Evolutionary conservation across 2,888 invertebrate genomes (phyloP), one percentile per base, ranked within the genome.

Genomic region (Pollenia amentaria): DNA sequence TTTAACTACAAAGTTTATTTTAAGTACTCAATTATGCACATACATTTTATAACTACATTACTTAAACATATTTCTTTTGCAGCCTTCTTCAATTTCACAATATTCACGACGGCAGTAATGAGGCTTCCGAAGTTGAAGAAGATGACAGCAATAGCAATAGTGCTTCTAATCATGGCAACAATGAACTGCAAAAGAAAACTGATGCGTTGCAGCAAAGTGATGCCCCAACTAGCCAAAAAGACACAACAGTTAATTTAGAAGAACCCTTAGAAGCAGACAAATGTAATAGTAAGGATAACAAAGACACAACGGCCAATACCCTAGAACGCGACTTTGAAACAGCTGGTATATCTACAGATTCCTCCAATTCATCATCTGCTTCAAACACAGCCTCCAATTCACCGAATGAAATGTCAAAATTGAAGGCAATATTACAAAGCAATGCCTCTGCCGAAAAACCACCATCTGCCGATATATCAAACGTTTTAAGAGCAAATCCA

Each of bases 11-110:
- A 18, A n/a, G 14, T 9, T 60, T 40, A 16, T 60, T 51, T 40
- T 3, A 29, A 29, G 29, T 29, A 29, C 3, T 3, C 2, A 29
- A 29, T 2, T 29, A 29, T 29, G 29, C 29, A 3, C 29, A 29
- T 29, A 29, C 29, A 29, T 3, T 29, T 21, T 29, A 29, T 29
- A 29, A 29, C 29, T 29, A 29, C 29, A 29, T 29, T 29, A 29
- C 29, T 29, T 6, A 6, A 29, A 29, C 29, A 29, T 2, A 69
- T 38, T 14, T 29, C 18, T 1, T 48, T 65, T 60, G 40, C 93
- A 97, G 97, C 91, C 94, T 97, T 89, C 94, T 97, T n/a, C 95
- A 96, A 93, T 95, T 96, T 89, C 95, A 96, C 93, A 96, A 97
- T 90, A 94, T 97, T 79, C 96, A 95, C 82, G 92, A 93, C 44